Evolutionary conservation across 2,797 vertebrate species (phyloP), one percentile per base, ranked within the genome.

Genomic region (Calcarius lapponicus): DNA sequence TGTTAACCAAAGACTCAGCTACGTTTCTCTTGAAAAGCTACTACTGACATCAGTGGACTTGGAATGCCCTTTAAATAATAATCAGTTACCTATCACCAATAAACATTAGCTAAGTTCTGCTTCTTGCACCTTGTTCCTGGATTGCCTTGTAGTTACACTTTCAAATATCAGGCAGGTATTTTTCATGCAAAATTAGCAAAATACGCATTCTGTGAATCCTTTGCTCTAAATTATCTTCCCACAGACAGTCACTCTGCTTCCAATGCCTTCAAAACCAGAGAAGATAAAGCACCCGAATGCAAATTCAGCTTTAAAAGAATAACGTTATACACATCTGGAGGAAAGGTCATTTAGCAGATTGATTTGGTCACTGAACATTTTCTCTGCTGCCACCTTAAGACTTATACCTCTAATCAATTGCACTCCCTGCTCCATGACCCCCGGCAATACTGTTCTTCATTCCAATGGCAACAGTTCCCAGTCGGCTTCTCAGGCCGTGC

Each of bases 321-420:
- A 74, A 57, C 0, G 2, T 76, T 64, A 34, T 54, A 80, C 5
- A 6, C 66, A 60, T 70, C 43, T 62, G 56, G 60, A 66, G 54
- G 76, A 91, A 86, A 94, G 86, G 53, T 80, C 61, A 91, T 92
- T 82, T 95, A 83, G 53, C 90, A 96, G 80, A 86, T 80, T 85
- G 80, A 70, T 93, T 74, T 92, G 80, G 83, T 73, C 93, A 92
- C 91, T 87, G 90, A 94, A 95, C 71, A 91, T 94, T 96, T 95
- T 89, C 43, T n/a, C 65, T 90, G 57, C 56, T 95, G 74, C 94
- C 91, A 80, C 86, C 89, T 91, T 91, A 91, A 96, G 94, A 94
- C 91, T 85, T 75, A 51, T 13, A 93, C 94, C 75, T 94, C 94
- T 91, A 96, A 96, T 94, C 80, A 75, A 95, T 76, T 84, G 89